phyloP scores from a whole-genome alignment of 2,888 invertebrate genomes.

The Caenorhabditis uteleia region DNA sequence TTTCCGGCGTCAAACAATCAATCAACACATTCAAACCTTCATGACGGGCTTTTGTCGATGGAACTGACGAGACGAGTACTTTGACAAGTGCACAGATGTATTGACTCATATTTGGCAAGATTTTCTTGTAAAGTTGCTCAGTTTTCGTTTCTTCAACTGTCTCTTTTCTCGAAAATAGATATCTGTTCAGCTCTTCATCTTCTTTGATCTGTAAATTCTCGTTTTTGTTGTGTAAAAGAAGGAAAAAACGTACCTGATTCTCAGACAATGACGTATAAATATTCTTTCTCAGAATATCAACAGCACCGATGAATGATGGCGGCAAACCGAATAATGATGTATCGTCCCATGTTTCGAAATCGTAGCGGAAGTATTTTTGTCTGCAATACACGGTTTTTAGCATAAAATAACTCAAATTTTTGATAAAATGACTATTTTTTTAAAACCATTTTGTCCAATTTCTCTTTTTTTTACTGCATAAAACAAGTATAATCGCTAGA shows the following conservation, averaged over 20 bases:
- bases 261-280: conserved; percentile 65
- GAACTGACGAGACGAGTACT: conserved; percentile 93
- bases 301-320: conserved; percentile 93
- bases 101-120: conserved; percentile 92
- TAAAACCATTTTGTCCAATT: no score
- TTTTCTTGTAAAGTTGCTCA: conserved; percentile 74
- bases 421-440: neutral
- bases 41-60: conserved; percentile 81
- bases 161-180: conserved; percentile 75
- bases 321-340: conserved; percentile 92
- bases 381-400: no score
- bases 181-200: conserved; percentile 65
- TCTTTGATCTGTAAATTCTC: conserved; percentile 52
- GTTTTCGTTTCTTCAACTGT: conserved; percentile 53
- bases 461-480: no score
- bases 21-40: conserved; percentile 98
- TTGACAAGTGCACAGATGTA: conserved; percentile 86
- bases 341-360: conserved; percentile 79
- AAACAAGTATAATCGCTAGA: no score
- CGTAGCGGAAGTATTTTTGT: conserved; percentile 91
- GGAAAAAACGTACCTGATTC: conserved; percentile 50
- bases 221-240: neutral
- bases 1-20: conserved; percentile 82
- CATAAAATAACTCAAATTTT: neutral
- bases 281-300: conserved; percentile 74